A percentile compares a stretch with the other conserved stretches of the same genome.
Conservation (phyloP, 2,888 invertebrate genomes). For the Drosophila merina region DNA sequence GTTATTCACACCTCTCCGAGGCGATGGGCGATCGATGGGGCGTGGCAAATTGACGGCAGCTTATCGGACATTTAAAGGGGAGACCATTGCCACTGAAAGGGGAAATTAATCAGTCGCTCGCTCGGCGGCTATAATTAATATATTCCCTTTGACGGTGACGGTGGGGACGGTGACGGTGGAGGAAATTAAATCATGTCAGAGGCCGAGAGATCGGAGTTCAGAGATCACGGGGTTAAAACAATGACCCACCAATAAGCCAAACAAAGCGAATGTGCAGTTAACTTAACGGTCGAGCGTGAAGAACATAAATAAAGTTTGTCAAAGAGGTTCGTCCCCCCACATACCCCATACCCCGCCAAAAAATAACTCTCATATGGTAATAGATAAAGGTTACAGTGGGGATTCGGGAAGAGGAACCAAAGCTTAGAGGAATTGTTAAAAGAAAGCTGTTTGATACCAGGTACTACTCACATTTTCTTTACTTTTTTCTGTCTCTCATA, state of each 20-base stretch:
- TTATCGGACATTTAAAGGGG: slow-evolving; percentile 22
- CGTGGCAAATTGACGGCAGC: slow-evolving; percentile 27
- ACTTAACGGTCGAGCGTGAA: slow-evolving; percentile 75
- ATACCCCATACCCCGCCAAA: not conserved
- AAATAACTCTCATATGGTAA: slow-evolving; percentile 33
- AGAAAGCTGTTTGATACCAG: too few species aligned
- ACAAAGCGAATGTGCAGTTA: slow-evolving; percentile 80
- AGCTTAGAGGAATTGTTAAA: too few species aligned
- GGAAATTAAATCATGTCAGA: slow-evolving; percentile 69
- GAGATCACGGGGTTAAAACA: slow-evolving; percentile 67
- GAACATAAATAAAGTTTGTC: slow-evolving; percentile 67
- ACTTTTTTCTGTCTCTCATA: too few species aligned
- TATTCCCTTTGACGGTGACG: slow-evolving; percentile 29
- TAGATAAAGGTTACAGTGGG: slow-evolving; percentile 29
- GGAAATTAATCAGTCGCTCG: slow-evolving; percentile 30
- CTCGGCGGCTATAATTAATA: slow-evolving; percentile 58
- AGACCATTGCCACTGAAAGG: slow-evolving; percentile 16
- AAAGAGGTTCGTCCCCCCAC: slow-evolving; percentile 3
- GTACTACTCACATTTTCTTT: too few species aligned
- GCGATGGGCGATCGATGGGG: slow-evolving; percentile 21
- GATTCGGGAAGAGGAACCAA: not conserved
- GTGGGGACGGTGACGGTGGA: slow-evolving; percentile 4
- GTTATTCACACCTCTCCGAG: slow-evolving; percentile 8
- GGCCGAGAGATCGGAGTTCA: slow-evolving; percentile 29
- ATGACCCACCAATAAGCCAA: slow-evolving; percentile 68